Evolutionary conservation across 1,140 invertebrate genomes (phyloP), one percentile per base, ranked within the genome.

Genomic region (Lordiphosa collinella): DNA sequence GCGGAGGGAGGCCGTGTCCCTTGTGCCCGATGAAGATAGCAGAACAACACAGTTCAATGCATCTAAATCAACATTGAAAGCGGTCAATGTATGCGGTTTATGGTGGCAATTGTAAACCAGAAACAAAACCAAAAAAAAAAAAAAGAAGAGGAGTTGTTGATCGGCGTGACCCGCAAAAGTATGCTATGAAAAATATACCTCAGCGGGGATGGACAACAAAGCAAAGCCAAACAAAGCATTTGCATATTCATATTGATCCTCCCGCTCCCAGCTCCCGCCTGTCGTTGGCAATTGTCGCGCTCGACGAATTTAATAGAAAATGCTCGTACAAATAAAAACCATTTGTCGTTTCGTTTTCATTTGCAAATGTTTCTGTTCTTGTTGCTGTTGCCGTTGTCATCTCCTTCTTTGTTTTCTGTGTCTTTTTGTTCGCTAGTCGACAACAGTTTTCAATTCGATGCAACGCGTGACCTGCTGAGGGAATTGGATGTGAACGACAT

Each of bases 401-500:
- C 16, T 38, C 10, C 18, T 54, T 57, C 40, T 52, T 44, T 38
- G 12, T 25, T 35, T n/a, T 46, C 10, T 32, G 7, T 56, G 48
- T 35, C 48, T 36, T 29, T 22, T 13, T 52, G 40, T 7, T 56
- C 29, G 11, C 14, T 25, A 94, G 93, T 94, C 71, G 93, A 94
- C 74, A 93, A 92, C 37, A 92, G 92, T 61, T 92, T 91, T 31
- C 93, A 94, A 87, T 94, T 93, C 76, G 93, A 94, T 88, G 93
- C 93, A 37, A 92, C 93, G 32, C 90, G 93, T 67, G 93, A 93
- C 8, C 93, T 93, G 84, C 90, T 94, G 18, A 94, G 93, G 84
- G 93, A 94, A 86, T 88, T 94, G 88, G 93, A 94, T 86, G 93
- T 94, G 41, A 91, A 91, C 25, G 92, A 92, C 71, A 92, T 92